A percentile compares a stretch with the other conserved stretches of the same genome.
Evolutionary conservation across 2,113 vertebrate genomes (phyloP).

Genomic region (Hiodon tergisus): DNA sequence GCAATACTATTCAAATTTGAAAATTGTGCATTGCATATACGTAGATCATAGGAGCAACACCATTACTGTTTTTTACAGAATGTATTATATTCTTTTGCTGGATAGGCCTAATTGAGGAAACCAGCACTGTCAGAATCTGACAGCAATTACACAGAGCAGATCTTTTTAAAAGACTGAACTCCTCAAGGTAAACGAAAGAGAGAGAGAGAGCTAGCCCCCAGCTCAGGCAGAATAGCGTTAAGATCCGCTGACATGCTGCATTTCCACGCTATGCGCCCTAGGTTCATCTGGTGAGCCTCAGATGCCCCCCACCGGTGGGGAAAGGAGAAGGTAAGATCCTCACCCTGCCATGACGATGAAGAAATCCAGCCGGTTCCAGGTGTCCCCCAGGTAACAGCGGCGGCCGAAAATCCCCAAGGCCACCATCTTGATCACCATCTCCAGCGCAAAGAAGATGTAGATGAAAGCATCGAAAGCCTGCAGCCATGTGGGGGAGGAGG

Average conservation of each 20-base stretch:
- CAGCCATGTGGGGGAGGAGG: background rate
- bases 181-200: background rate
- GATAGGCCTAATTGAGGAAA: no score
- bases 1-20: no score
- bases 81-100: no score
- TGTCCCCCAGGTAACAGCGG: slow-evolving; percentile 95
- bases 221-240: background rate
- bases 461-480: slow-evolving; percentile 97
- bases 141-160: background rate
- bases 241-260: background rate
- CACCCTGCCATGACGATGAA: slow-evolving; percentile 98
- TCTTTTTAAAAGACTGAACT: background rate
- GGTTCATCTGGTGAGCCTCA: background rate
- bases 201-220: background rate
- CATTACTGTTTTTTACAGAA: no score
- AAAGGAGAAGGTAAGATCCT: slow-evolving; percentile 28
- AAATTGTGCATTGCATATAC: background rate
- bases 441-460: slow-evolving; percentile 95
- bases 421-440: slow-evolving; percentile 98
- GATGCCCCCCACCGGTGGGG: background rate
- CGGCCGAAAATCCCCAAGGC: slow-evolving; percentile 92
- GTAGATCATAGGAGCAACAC: background rate
- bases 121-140: background rate
- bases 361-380: slow-evolving; percentile 97
- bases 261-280: no score